These are phyloP conservation scores for Peromyscus californicus DNA, from an alignment of 2,113 vertebrate species.

Conservation along the genomic window DNA sequence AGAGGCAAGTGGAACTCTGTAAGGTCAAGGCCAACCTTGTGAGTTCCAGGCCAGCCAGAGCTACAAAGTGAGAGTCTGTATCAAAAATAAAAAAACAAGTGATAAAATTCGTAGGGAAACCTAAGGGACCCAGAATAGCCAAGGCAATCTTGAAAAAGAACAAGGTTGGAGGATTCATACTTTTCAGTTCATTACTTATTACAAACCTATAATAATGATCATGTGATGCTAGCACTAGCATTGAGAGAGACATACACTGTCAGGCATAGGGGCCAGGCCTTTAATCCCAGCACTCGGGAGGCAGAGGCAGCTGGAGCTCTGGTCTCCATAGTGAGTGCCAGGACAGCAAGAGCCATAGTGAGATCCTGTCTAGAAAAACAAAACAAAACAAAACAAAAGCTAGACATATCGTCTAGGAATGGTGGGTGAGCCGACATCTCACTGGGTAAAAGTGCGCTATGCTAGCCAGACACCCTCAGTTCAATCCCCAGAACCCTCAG, in stretches of 20 bases:
- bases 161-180: neutral
- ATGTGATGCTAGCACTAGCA: neutral
- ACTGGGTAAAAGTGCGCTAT: neutral
- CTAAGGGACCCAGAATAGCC: neutral
- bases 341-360: neutral
- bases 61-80: neutral
- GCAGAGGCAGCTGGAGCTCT: neutral
- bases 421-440: neutral
- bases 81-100: neutral
- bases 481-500: neutral
- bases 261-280: fast-evolving
- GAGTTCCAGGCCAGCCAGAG: neutral
- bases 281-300: neutral
- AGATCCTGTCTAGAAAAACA: neutral
- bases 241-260: neutral
- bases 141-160: neutral
- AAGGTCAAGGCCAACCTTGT: neutral
- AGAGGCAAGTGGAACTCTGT: neutral
- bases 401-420: neutral
- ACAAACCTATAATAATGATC: neutral
- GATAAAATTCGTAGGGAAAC: neutral
- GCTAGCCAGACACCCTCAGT: neutral
- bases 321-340: neutral
- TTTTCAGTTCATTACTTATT: neutral
- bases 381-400: neutral